These are phyloP conservation scores for Exaiptasia diaphana DNA, from an alignment of 64 coral and sea anemone genomes.

Conservation along the genomic window DNA sequence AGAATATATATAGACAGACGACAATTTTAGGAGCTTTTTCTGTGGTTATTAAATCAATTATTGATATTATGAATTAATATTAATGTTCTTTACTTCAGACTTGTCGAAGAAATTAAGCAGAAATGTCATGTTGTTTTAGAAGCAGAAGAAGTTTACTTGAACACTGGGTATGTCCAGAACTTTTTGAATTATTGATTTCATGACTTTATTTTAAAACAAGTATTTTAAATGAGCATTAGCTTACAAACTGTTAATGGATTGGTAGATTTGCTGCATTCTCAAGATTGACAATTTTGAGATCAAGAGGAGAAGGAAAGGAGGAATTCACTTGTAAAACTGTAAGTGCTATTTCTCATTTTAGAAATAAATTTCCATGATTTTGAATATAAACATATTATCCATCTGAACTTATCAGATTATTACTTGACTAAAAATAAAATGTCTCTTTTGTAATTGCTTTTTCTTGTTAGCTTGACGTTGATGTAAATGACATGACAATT, in stretches of 20 bases:
- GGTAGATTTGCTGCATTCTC: slow-evolving; percentile 85
- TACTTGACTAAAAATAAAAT: no score
- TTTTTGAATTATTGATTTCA: neutral
- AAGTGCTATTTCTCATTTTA: slow-evolving; percentile 36
- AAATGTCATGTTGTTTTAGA: slow-evolving; percentile 67
- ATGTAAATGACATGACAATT: slow-evolving; percentile 87
- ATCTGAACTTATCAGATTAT: no score
- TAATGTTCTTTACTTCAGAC: slow-evolving; percentile 35
- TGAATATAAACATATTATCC: no score
- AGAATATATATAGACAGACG: neutral
- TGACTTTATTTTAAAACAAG: neutral
- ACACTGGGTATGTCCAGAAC: slow-evolving; percentile 61
- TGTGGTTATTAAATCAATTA: no score
- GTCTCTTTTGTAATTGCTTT: neutral
- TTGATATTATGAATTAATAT: no score
- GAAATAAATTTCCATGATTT: no score
- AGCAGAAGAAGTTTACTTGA: slow-evolving; percentile 93
- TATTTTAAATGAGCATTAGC: neutral
- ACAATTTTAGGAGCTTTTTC: no score
- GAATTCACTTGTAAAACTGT: slow-evolving; percentile 91
- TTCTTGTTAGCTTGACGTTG: slow-evolving; percentile 71
- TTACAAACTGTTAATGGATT: neutral
- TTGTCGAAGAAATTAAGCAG: slow-evolving; percentile 92
- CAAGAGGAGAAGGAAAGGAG: slow-evolving; percentile 70
- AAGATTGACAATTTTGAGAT: slow-evolving; percentile 61